These are phyloP conservation scores for Excalfactoria chinensis DNA, from an alignment of 2,113 vertebrate species.

Conservation along the genomic window DNA sequence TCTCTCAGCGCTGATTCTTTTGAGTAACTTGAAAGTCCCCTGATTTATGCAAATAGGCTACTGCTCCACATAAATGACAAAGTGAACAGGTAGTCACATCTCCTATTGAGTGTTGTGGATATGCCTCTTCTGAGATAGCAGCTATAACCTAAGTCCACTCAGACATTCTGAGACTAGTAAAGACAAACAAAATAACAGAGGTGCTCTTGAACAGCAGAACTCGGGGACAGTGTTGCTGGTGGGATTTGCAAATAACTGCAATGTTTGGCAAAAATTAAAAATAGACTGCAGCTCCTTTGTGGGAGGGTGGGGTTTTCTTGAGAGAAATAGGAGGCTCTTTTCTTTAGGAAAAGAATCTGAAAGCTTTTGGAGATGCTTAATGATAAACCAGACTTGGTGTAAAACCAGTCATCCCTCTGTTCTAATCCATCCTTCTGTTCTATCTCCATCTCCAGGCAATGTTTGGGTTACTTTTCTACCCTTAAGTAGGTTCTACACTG, in stretches of 20 bases:
- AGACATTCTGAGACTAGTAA: background rate
- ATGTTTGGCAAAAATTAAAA: background rate
- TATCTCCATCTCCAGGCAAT: background rate
- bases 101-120: background rate
- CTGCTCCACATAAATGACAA: background rate
- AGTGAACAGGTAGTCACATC: background rate
- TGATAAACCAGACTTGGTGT: background rate
- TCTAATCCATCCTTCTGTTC: background rate
- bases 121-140: background rate
- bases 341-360: background rate
- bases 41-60: background rate
- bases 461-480: background rate
- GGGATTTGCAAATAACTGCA: background rate
- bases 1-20: background rate
- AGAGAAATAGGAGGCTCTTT: background rate
- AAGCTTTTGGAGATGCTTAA: background rate
- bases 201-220: background rate
- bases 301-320: background rate
- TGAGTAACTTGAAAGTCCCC: background rate
- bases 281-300: background rate
- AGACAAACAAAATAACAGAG: accelerated
- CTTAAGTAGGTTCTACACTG: background rate
- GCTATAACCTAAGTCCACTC: background rate
- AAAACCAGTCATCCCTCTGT: background rate
- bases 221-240: accelerated